Evolutionary conservation across 1,140 invertebrate genomes (phyloP).

Genomic region (Halictus rubicundus): DNA sequence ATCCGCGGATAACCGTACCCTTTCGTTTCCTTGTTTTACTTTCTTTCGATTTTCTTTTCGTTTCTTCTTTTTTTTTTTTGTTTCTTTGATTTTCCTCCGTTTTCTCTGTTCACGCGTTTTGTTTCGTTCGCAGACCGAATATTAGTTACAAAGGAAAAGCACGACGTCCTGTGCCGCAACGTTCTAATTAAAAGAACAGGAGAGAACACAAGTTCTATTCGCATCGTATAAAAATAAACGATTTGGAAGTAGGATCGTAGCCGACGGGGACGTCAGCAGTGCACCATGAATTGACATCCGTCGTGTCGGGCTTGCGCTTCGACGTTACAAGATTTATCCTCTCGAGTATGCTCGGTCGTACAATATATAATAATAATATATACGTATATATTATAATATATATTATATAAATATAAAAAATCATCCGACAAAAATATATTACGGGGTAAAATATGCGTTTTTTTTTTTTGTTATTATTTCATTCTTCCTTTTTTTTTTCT

Average conservation of each 20-base stretch:
- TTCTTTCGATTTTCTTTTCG: not conserved
- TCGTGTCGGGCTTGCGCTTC: slow-evolving; percentile 24
- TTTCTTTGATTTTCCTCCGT: not conserved
- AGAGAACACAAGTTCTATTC: slow-evolving; percentile 48
- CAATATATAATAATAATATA: slow-evolving; percentile 50
- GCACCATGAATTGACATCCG: slow-evolving; percentile 40
- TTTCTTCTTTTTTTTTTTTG: not conserved
- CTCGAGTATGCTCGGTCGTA: slow-evolving; percentile 26
- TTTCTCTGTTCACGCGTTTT: no score
- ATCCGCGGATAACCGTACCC: slow-evolving; percentile 26
- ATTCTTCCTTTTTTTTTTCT: not conserved
- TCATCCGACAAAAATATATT: slow-evolving; percentile 66
- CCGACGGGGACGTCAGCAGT: slow-evolving; percentile 41
- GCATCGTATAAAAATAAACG: slow-evolving; percentile 77
- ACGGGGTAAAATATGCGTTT: slow-evolving; percentile 63
- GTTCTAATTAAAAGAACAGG: slow-evolving; percentile 66
- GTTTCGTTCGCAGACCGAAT: slow-evolving; percentile 41
- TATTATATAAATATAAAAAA: slow-evolving; percentile 66
- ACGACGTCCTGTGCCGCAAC: slow-evolving; percentile 38
- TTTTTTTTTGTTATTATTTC: not conserved
- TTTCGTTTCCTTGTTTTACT: not conserved
- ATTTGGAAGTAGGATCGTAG: slow-evolving; percentile 72
- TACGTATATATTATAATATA: slow-evolving; percentile 8
- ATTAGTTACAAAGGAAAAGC: slow-evolving; percentile 62
- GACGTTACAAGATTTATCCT: slow-evolving; percentile 43